These are phyloP conservation scores for Pteruthius melanotis DNA, from an alignment of 2,113 vertebrate species.

Conservation along the genomic window DNA sequence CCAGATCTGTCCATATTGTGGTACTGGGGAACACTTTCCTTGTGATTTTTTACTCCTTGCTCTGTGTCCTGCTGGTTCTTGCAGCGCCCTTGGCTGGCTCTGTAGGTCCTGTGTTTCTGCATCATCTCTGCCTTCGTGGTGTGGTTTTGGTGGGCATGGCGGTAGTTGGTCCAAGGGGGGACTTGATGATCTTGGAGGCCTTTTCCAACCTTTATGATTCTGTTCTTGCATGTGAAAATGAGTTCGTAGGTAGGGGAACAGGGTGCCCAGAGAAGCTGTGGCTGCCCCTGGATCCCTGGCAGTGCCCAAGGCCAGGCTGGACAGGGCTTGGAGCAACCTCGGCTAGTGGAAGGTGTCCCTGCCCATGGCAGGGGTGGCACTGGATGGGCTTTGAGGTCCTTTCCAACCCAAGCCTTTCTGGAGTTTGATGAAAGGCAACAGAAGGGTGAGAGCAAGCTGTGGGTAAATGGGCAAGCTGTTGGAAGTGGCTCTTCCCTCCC, in stretches of 20 bases:
- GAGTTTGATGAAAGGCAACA: background rate
- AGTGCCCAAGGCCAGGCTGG: background rate
- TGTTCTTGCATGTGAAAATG: rapidly evolving
- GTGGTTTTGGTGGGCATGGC: too few species aligned
- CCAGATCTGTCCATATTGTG: rapidly evolving
- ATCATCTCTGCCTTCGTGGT: rapidly evolving
- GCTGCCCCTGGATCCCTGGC: background rate
- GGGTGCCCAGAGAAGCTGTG: background rate
- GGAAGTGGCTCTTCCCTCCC: background rate
- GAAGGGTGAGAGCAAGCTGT: background rate
- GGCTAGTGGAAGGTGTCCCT: background rate
- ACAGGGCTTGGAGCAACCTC: rapidly evolving
- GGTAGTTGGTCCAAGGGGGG: background rate
- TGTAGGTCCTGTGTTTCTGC: background rate
- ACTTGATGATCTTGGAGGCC: background rate
- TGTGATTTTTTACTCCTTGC: background rate
- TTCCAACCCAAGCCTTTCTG: background rate
- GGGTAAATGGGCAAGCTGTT: background rate
- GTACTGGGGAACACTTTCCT: rapidly evolving
- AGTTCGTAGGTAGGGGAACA: background rate
- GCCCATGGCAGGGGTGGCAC: background rate
- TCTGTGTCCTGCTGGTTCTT: background rate
- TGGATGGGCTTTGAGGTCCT: background rate
- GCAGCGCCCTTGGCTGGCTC: background rate
- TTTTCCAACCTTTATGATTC: background rate